These are phyloP conservation scores for Orchesellides sinensis DNA, from an alignment of 2,888 invertebrate genomes.

Conservation along the genomic window DNA sequence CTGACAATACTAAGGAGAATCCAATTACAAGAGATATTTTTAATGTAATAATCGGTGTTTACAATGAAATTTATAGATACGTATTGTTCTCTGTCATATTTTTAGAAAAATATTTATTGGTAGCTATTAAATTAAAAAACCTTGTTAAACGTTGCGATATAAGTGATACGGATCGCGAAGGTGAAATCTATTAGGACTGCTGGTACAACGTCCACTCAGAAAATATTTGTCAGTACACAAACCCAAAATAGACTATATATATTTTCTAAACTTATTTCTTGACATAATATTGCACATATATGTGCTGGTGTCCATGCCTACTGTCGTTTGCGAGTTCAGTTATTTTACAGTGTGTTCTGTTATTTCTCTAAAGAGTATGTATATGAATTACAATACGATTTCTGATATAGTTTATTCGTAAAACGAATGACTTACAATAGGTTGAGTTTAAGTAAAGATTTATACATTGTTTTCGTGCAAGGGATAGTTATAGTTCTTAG, in stretches of 20 bases:
- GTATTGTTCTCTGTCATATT: not conserved
- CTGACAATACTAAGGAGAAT: not conserved
- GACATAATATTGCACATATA: no score
- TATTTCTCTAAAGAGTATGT: no score
- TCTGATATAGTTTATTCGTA: no score
- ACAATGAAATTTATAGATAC: no score
- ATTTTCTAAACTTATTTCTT: not conserved
- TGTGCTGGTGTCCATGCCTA: no score
- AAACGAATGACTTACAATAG: no score
- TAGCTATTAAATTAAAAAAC: constrained; percentile 22
- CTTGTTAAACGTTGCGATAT: not conserved
- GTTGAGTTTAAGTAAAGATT: no score
- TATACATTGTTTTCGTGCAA: no score
- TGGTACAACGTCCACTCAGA: not conserved
- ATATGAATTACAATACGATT: no score
- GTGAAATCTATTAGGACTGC: constrained; percentile 5
- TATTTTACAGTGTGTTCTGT: no score
- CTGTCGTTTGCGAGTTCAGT: no score
- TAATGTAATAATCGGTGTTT: not conserved
- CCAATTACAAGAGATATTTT: not conserved
- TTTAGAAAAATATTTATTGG: constrained; percentile 16
- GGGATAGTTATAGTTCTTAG: no score
- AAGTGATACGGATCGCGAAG: not conserved
- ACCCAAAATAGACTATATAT: not conserved
- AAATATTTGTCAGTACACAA: not conserved